phyloP scores from a whole-genome alignment of 92 coral and sea anemone species.

The Porites cylindrica region DNA sequence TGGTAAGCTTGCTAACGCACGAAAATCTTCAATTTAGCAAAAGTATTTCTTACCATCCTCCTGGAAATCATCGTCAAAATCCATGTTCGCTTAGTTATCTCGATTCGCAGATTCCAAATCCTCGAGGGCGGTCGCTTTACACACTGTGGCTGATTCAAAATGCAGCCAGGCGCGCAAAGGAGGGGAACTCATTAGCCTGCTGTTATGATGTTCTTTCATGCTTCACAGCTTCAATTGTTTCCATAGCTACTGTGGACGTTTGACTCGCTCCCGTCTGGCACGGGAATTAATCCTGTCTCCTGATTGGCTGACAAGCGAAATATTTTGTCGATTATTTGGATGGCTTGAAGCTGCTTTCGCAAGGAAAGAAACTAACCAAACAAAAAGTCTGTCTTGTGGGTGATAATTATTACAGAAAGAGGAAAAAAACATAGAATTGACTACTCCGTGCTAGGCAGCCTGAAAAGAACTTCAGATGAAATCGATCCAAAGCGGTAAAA shows the following conservation, averaged over 20 bases:
- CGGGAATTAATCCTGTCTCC: not conserved
- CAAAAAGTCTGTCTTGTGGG: not conserved
- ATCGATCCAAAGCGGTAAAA: conserved; percentile 9
- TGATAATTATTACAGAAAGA: too few relatives aligned
- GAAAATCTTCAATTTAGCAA: not conserved
- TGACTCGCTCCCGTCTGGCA: not conserved
- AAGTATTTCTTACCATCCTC: conserved; percentile 35
- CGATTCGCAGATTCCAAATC: conserved; percentile 3
- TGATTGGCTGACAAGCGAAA: not conserved
- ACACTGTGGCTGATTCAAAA: conserved; percentile 28
- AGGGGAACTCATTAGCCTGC: conserved; percentile 31
- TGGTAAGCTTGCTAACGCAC: not conserved
- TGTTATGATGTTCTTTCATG: conserved; percentile 2
- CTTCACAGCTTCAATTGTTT: conserved; percentile 22
- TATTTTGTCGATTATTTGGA: not conserved
- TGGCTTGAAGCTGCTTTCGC: not conserved
- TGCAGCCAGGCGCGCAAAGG: conserved; percentile 3
- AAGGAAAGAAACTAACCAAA: too few relatives aligned
- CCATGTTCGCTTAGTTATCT: conserved; percentile 18
- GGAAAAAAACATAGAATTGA: not conserved
- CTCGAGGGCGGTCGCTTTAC: conserved; percentile 16
- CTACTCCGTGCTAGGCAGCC: not conserved
- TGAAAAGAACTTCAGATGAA: not conserved
- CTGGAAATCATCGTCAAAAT: not conserved
- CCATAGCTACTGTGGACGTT: conserved; percentile 31